Evolutionary conservation across 2,888 invertebrate genomes (phyloP), one percentile per base, ranked within the genome.

Genomic region (Hirtodrosophila histrioides): DNA sequence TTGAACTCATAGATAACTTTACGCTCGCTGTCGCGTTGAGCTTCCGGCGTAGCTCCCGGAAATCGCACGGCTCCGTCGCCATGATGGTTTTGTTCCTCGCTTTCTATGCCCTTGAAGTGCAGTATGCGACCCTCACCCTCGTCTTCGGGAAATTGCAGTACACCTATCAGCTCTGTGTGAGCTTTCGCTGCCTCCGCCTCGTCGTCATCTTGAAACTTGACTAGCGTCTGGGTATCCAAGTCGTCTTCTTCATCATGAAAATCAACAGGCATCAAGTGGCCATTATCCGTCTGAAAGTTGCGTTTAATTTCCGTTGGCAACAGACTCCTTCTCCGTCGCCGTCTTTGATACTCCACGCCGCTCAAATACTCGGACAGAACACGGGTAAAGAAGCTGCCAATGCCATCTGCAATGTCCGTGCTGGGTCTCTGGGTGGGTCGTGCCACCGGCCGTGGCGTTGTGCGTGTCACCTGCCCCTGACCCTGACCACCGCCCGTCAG

Each of bases 331-430:
- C 77, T 78, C 3, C 86, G 46, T 3, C 88, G 63, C 24, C 86
- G 65, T 10, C 90, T 70, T 49, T 90, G 86, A 50, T 86, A 88
- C 53, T 90, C 90, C 10, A 89, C 89, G 0, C 89, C 88, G 29
- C 78, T 84, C 43, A 90, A 69, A 53, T 89, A 91, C 50, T 90
- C 89, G 46, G 91, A 91, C 60, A 91, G 78, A 24, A 91, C 82
- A 36, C 89, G 88, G 12, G 86, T 89, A 48, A 91, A 91, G 75
- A 91, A 90, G 72, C 86, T 91, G 23, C 89, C 90, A 50, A 91
- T 91, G 63, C 89, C 89, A 53, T 79, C 78, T 39, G 90, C 85
- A 39, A 91, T 88, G 66, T 86, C 78, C 60, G 87, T 76, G 58
- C 74, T 75, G 3, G 88, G 77, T 54, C 73, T 69, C 62, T 76